These are phyloP conservation scores for Pachyramphus minor DNA, from an alignment of 2,113 vertebrate genomes.

Conservation along the genomic window DNA sequence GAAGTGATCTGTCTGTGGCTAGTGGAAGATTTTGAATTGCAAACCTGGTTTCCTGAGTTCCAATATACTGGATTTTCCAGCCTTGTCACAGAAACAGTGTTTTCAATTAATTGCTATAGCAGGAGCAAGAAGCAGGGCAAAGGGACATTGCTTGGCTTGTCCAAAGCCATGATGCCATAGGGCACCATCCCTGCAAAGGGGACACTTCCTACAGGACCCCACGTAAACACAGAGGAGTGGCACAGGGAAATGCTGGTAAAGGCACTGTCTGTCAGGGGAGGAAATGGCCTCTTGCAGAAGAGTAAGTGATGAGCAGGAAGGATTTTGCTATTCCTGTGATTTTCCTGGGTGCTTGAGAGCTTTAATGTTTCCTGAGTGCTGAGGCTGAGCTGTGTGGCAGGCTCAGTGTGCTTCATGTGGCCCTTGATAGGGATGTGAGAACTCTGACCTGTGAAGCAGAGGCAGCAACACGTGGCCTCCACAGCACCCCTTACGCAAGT, in stretches of 20 bases:
- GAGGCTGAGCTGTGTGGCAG: background rate
- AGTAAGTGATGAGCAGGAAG: accelerated
- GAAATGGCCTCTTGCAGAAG: background rate
- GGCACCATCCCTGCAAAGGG: background rate
- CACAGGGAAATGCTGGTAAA: background rate
- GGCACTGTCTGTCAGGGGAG: background rate
- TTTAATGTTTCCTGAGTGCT: background rate
- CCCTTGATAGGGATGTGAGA: background rate
- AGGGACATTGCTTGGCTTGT: background rate
- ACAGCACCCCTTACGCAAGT: background rate
- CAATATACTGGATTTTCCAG: background rate
- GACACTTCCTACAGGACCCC: background rate
- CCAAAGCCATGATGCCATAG: background rate
- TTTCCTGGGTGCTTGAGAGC: background rate
- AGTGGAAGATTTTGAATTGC: background rate
- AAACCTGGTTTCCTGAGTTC: background rate
- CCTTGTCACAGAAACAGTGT: background rate
- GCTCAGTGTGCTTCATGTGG: background rate
- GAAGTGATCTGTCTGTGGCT: background rate
- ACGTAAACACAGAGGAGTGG: accelerated
- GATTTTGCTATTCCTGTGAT: background rate
- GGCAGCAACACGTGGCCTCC: background rate
- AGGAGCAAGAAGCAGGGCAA: background rate
- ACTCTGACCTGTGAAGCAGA: background rate
- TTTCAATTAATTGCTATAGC: accelerated